phyloP scores from a whole-genome alignment of 1,140 invertebrate species.

The Zaprionus africanus region DNA sequence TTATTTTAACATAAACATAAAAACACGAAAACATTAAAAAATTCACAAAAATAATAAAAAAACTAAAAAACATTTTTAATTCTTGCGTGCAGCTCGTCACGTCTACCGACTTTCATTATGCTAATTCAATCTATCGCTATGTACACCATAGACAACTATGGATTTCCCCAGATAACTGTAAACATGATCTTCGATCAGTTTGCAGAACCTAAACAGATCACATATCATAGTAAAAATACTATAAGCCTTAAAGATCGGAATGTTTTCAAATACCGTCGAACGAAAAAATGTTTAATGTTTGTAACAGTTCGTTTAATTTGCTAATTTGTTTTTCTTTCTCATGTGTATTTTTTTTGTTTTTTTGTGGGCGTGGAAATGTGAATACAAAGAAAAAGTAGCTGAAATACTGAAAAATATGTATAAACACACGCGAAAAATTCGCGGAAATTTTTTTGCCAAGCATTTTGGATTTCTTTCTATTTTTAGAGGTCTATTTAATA shows the following conservation, averaged over 20 bases:
- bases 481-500: slow-evolving; percentile 25
- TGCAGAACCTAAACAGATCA: background rate
- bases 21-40: background rate
- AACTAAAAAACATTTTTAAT: background rate
- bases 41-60: slow-evolving; percentile 18
- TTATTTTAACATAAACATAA: slow-evolving; percentile 47
- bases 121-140: too few relatives aligned
- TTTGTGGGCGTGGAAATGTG: slow-evolving; percentile 57
- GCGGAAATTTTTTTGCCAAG: slow-evolving; percentile 50
- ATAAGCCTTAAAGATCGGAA: background rate
- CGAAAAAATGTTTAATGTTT: slow-evolving; percentile 28
- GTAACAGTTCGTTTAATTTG: slow-evolving; percentile 28
- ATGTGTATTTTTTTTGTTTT: slow-evolving; percentile 25
- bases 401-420: slow-evolving; percentile 33
- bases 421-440: slow-evolving; percentile 58
- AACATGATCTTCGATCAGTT: background rate
- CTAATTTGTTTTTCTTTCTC: slow-evolving; percentile 24
- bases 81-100: slow-evolving; percentile 15
- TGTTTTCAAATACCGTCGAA: background rate
- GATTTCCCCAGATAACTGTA: background rate
- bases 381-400: slow-evolving; percentile 22
- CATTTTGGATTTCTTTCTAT: slow-evolving; percentile 18
- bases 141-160: too few relatives aligned
- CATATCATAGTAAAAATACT: background rate
- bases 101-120: slow-evolving; percentile 15